Evolutionary conservation across 2,113 vertebrate species (phyloP).

Genomic region (Calidris pygmaea): DNA sequence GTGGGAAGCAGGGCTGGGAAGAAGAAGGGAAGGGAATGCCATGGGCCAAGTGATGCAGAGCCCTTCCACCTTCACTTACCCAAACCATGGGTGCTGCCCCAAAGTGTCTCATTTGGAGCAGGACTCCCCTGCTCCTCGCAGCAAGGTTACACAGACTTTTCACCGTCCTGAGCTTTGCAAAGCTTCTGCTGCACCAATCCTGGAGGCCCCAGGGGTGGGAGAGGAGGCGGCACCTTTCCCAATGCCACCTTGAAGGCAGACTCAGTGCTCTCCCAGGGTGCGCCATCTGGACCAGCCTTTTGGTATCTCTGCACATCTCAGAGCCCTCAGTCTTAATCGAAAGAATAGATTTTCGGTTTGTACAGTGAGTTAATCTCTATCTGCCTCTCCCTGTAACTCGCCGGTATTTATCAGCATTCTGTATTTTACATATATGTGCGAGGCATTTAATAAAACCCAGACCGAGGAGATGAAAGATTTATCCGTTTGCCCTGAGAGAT

Average conservation of each 20-base stretch:
- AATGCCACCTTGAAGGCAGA: too few relatives aligned
- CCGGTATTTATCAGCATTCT: background rate
- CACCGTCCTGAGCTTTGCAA: background rate
- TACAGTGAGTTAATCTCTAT: background rate
- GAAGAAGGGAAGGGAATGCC: too few relatives aligned
- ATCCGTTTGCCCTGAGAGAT: slow-evolving; percentile 61
- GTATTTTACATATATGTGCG: slow-evolving; percentile 21
- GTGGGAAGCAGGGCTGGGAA: background rate
- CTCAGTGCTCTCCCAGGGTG: rapidly evolving
- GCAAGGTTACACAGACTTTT: background rate
- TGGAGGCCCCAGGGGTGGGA: background rate
- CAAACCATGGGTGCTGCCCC: background rate
- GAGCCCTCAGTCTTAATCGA: background rate
- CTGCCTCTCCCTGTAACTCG: background rate
- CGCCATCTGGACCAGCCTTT: background rate
- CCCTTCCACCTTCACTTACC: background rate
- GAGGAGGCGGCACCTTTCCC: background rate
- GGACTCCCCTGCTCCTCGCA: background rate
- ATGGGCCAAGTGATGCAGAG: background rate
- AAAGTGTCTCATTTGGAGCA: background rate
- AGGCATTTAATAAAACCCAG: slow-evolving; percentile 67
- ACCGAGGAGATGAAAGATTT: slow-evolving; percentile 65
- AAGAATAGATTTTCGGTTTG: background rate
- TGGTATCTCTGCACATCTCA: background rate
- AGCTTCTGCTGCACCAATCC: background rate